Percentiles rank a stretch among this genome's conserved stretches.
Evolutionary conservation across 1,140 invertebrate species (phyloP).

Genomic region (Drosophila serrata): DNA sequence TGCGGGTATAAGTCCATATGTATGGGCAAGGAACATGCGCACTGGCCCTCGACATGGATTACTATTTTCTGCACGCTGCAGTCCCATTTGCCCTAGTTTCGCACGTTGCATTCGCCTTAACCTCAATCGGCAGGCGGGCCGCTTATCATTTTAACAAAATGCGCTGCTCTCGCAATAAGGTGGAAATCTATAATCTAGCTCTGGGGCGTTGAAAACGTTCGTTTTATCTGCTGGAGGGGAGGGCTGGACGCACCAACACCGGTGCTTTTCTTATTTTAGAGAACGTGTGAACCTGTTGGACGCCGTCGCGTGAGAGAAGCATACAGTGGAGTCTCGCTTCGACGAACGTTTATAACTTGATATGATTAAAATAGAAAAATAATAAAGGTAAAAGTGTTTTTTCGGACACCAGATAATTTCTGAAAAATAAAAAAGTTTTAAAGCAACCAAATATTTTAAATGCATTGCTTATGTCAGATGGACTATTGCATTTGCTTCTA

Average conservation of each 20-base stretch:
- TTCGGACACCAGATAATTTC: neutral
- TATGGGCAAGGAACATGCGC: conserved; percentile 56
- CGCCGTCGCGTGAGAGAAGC: conserved; percentile 26
- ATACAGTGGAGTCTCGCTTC: conserved; percentile 21
- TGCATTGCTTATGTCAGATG: too few species aligned
- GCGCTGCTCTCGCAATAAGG: conserved; percentile 9
- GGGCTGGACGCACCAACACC: conserved; percentile 3
- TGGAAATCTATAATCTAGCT: conserved; percentile 37
- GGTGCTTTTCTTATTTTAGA: conserved; percentile 19
- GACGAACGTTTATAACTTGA: neutral
- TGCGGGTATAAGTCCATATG: neutral
- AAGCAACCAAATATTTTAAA: neutral
- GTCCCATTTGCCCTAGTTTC: conserved; percentile 55
- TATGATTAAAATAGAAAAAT: neutral
- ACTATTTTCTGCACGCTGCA: conserved; percentile 40
- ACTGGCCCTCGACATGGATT: conserved; percentile 27
- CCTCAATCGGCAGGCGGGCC: conserved; percentile 37
- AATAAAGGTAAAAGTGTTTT: neutral
- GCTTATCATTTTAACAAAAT: conserved; percentile 18
- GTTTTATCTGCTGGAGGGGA: conserved; percentile 6
- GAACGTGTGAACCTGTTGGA: conserved; percentile 50
- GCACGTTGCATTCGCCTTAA: conserved; percentile 58
- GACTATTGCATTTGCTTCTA: too few species aligned
- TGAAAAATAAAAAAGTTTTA: neutral
- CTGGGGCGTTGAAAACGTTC: neutral